phyloP scores from a whole-genome alignment of 2,797 vertebrate genomes.

The Taeniopygia guttata region DNA sequence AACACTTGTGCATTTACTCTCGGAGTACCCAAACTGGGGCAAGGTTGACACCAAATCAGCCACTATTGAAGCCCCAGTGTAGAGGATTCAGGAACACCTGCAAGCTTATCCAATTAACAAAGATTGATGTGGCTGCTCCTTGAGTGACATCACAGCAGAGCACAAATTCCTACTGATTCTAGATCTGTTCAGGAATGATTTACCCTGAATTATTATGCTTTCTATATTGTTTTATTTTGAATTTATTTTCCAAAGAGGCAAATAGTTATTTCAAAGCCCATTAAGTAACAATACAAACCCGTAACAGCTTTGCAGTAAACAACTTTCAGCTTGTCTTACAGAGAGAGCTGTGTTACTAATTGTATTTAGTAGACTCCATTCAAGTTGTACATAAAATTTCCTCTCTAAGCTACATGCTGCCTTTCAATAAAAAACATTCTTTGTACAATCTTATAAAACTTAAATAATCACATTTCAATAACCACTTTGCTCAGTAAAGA shows the following conservation, averaged over 20 bases:
- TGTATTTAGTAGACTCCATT: not conserved
- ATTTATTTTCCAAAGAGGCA: not conserved
- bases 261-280: not conserved
- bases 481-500: conserved; percentile 1
- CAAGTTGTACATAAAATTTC: not conserved
- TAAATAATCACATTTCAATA: not conserved
- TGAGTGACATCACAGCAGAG: not conserved
- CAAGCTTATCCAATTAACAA: not conserved
- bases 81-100: not conserved
- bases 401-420: not conserved
- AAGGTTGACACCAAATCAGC: not conserved
- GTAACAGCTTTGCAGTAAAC: not conserved
- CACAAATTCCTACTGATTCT: rapidly evolving
- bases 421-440: not conserved
- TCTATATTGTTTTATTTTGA: not conserved
- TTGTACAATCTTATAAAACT: not conserved
- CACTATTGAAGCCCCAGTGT: not conserved
- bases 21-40: not conserved
- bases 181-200: not conserved
- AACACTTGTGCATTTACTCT: not conserved
- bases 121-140: not conserved
- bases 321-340: not conserved
- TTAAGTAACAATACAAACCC: not conserved
- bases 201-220: not conserved
- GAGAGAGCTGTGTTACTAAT: not conserved